These are phyloP conservation scores for Datnioides undecimradiatus DNA, from an alignment of 2,113 vertebrate species.

Conservation along the genomic window DNA sequence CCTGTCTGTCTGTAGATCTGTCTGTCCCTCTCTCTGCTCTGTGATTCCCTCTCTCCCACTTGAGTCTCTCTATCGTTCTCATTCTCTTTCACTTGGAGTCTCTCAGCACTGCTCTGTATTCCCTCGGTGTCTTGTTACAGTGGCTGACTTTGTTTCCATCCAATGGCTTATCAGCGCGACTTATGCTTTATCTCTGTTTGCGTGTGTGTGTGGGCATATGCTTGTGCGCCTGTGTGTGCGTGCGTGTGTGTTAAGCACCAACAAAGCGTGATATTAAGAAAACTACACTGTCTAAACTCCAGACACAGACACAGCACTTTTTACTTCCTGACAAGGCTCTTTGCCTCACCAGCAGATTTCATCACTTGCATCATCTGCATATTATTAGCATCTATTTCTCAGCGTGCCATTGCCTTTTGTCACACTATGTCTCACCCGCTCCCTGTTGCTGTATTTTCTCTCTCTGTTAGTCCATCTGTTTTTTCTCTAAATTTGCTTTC, in stretches of 20 bases:
- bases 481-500: constrained; percentile 16
- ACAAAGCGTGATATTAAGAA: constrained; percentile 68
- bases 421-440: constrained; percentile 24
- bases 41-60: constrained; percentile 33
- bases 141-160: constrained; percentile 72
- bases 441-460: constrained; percentile 33
- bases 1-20: constrained; percentile 9
- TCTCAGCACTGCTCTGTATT: constrained; percentile 57
- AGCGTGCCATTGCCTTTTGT: constrained; percentile 33
- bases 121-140: constrained; percentile 72
- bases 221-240: neutral
- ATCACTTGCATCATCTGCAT: constrained; percentile 70
- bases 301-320: constrained; percentile 58
- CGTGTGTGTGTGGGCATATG: constrained; percentile 14
- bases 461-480: constrained; percentile 29
- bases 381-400: constrained; percentile 60
- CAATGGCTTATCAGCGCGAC: constrained; percentile 65
- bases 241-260: constrained; percentile 25
- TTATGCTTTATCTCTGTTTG: constrained; percentile 61
- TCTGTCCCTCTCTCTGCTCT: constrained; percentile 26
- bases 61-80: constrained; percentile 62
- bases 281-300: constrained; percentile 53
- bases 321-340: constrained; percentile 32
- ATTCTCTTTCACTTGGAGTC: constrained; percentile 48
- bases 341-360: constrained; percentile 55